Evolutionary conservation across 2,797 vertebrate genomes (phyloP), one percentile per base, ranked within the genome.

Genomic region (Chaunax sp.): DNA sequence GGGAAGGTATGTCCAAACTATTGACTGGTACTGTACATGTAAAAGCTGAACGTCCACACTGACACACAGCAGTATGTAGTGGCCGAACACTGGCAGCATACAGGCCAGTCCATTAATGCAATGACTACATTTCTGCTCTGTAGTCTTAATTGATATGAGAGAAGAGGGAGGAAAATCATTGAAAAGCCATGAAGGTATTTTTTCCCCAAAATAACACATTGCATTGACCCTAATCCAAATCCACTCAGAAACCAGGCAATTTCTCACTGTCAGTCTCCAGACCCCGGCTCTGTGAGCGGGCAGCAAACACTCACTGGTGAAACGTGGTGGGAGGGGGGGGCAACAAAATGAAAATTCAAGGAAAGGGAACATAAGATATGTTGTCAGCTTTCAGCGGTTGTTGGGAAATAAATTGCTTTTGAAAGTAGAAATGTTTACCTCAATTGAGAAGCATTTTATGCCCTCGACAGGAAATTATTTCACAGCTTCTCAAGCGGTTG

Each of bases 371-470:
- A 93, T 88, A 83, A 90, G 87, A 90, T 91, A 90, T 90, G 89
- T 92, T 92, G 89, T 92, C 89, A 90, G 78, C 88, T 90, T 91
- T 90, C 85, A 90, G 90, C 65, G 70, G 86, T 87, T 92, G 90
- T 90, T 91, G 89, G 80, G 84, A 92, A 93, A 91, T 92, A 91
- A 92, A 93, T 92, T 92, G 88, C 89, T 91, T 90, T 89, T 89
- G 89, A 92, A 92, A 91, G 88, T 89, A 88, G 84, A 91, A 91
- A 90, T 91, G 89, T 92, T 92, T 92, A 90, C 88, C 87, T 87
- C 90, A 90, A 89, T 88, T 91, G 90, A 89, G 87, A 84, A 87
- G 53, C 87, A 54, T 88, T 92, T 92, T 90, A 86, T 90, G 83
- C 85, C 87, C 89, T 89, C 91, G 89, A 89, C 89, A 90, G 87